phyloP scores from a whole-genome alignment of 1,140 invertebrate genomes.

The Psilanteris sp. region DNA sequence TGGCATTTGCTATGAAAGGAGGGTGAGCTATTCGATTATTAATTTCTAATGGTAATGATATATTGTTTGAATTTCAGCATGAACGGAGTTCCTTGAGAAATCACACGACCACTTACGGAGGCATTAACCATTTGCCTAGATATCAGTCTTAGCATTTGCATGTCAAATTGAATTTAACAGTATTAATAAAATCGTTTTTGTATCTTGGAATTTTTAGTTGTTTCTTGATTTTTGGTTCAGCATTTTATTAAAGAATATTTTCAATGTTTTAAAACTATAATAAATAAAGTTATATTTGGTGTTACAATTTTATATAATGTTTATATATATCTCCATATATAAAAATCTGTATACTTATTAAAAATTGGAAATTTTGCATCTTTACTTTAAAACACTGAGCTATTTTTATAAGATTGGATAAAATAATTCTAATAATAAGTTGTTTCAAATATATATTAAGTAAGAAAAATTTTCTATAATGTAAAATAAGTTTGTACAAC shows the following conservation, averaged over 20 bases:
- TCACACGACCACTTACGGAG: slow-evolving; percentile 40
- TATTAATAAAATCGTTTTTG: slow-evolving; percentile 36
- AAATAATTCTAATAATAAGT: too few relatives aligned
- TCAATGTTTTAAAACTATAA: too few relatives aligned
- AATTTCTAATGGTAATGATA: slow-evolving; percentile 14
- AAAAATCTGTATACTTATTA: too few relatives aligned
- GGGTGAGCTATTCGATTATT: slow-evolving; percentile 11
- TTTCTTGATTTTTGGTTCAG: slow-evolving; percentile 17
- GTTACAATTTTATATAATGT: too few relatives aligned
- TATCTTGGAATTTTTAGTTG: slow-evolving; percentile 30
- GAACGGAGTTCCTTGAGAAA: slow-evolving; percentile 53
- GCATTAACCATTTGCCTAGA: slow-evolving; percentile 34
- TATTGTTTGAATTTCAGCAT: slow-evolving; percentile 53
- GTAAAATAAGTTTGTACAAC: too few relatives aligned
- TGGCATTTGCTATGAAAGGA: slow-evolving; percentile 15
- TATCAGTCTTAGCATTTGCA: slow-evolving; percentile 42
- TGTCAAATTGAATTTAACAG: slow-evolving; percentile 1
- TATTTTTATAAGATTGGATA: too few relatives aligned
- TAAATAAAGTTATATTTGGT: too few relatives aligned
- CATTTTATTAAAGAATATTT: slow-evolving; percentile 17
- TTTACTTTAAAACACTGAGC: too few relatives aligned
- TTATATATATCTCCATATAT: too few relatives aligned
- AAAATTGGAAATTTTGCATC: too few relatives aligned
- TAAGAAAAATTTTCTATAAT: too few relatives aligned
- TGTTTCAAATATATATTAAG: too few relatives aligned